Evolutionary conservation across 2,888 invertebrate species (phyloP).

Genomic region (Leptothorax acervorum): DNA sequence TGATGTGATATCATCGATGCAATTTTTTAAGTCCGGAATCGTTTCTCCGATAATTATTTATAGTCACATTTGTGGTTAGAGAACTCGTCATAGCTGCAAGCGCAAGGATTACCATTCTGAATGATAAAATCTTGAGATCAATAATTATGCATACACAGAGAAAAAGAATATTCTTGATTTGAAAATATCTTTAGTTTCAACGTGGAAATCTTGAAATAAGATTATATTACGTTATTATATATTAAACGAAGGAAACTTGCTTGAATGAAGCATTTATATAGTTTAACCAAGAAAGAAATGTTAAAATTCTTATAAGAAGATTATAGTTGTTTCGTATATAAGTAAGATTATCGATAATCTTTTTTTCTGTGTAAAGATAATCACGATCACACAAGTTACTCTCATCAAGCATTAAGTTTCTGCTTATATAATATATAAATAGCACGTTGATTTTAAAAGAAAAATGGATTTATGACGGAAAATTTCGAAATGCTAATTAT

Average conservation of each 20-base stretch:
- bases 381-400: background rate
- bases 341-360: no score
- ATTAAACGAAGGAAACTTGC: no score
- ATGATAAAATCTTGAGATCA: background rate
- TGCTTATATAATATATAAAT: background rate
- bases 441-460: background rate
- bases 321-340: no score
- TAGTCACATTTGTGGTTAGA: slow-evolving; percentile 35
- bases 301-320: no score
- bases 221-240: no score
- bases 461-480: background rate
- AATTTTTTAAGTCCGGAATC: background rate
- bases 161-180: no score
- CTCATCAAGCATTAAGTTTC: background rate
- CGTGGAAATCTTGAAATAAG: no score
- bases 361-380: background rate
- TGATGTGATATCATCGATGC: background rate
- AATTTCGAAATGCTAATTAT: background rate
- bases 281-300: no score
- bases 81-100: background rate
- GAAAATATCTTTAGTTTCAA: no score
- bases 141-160: background rate
- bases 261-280: no score
- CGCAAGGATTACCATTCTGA: background rate
- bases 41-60: background rate